Evolutionary conservation across 2,113 vertebrate genomes (phyloP).

Genomic region (Sphaerodactylus townsendi): DNA sequence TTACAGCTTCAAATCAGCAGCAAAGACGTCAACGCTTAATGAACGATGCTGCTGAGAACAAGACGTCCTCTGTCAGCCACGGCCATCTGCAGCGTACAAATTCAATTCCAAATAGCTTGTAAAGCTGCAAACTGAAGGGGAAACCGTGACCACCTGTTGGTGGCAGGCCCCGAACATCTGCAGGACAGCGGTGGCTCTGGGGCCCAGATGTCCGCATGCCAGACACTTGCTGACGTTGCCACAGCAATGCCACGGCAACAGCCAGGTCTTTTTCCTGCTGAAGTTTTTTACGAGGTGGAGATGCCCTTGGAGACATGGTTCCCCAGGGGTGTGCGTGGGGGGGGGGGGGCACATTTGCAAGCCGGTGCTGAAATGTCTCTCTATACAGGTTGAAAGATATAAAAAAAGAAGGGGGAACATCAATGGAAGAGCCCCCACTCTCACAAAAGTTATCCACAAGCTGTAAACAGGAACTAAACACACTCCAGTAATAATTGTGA

Average conservation of each 20-base stretch:
- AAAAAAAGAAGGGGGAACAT: background rate
- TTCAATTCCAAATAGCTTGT: background rate
- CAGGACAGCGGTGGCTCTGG: constrained; percentile 8
- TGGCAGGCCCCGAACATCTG: background rate
- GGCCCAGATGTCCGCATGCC: constrained; percentile 10
- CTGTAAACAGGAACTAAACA: background rate
- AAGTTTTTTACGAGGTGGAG: background rate
- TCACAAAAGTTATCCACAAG: background rate
- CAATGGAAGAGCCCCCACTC: background rate
- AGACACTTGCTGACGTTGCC: constrained; percentile 19
- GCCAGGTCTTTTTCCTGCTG: background rate
- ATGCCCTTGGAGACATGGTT: background rate
- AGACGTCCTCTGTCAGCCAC: constrained; percentile 19
- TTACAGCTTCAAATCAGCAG: background rate
- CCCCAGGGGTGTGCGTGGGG: background rate
- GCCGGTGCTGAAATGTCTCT: too few relatives aligned
- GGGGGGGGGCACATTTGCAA: background rate
- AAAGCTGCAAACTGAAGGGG: background rate
- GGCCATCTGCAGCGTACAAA: constrained; percentile 29
- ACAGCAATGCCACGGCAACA: constrained; percentile 17
- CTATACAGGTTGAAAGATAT: too few relatives aligned
- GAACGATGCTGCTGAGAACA: background rate
- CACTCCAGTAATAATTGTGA: background rate
- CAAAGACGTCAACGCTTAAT: too few relatives aligned
- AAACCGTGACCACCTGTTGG: background rate